Percentiles rank a stretch among this genome's conserved stretches.
Conservation (phyloP, 2,797 vertebrate genomes). For the Thalassophryne amazonica region DNA sequence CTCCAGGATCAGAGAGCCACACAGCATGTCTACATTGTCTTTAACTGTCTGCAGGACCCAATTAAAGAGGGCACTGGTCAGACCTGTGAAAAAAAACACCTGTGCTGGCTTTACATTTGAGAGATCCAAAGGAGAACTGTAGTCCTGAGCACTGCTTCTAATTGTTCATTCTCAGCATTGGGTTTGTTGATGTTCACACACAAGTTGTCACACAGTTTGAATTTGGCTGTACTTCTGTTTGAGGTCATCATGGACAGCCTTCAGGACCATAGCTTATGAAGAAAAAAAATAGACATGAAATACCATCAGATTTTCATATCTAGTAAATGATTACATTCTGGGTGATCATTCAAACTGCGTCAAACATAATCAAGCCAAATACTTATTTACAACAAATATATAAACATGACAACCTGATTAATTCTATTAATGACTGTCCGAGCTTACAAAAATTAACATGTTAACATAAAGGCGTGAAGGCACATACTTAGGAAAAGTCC, state of each 20-base stretch:
- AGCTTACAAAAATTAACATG: too few species aligned
- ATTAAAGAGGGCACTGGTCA: constrained; percentile 5
- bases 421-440: too few species aligned
- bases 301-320: neutral
- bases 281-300: neutral
- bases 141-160: constrained; percentile 4
- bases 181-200: too few species aligned
- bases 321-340: neutral
- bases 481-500: too few species aligned
- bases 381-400: too few species aligned
- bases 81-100: constrained; percentile 7
- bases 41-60: constrained; percentile 2
- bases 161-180: constrained; percentile 6
- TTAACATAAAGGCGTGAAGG: too few species aligned
- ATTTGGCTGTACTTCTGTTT: constrained; percentile 1
- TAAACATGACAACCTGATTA: too few species aligned
- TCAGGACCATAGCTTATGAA: constrained; percentile 3
- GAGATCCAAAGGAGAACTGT: neutral
- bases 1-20: constrained; percentile 10
- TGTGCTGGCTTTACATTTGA: neutral
- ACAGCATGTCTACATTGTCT: neutral
- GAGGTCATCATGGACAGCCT: neutral
- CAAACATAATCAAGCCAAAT: neutral
- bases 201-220: constrained; percentile 1
- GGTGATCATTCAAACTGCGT: neutral